phyloP scores from a whole-genome alignment of 2,797 vertebrate genomes.

The Anguilla obscura region DNA sequence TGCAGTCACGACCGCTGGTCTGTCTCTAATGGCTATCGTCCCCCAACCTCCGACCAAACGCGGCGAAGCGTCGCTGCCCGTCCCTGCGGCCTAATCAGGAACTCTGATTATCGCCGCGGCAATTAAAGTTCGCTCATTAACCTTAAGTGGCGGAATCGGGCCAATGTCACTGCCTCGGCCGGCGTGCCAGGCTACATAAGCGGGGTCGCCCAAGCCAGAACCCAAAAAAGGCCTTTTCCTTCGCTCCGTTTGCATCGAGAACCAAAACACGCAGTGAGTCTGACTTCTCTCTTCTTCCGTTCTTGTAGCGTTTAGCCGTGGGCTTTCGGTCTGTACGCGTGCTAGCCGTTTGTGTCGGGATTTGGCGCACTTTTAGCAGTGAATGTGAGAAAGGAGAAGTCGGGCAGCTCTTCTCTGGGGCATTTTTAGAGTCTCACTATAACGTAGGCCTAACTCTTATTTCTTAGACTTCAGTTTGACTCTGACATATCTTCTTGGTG shows the following conservation, averaged over 20 bases:
- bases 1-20: slow-evolving; percentile 57
- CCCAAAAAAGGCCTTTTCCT: slow-evolving; percentile 30
- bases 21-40: slow-evolving; percentile 49
- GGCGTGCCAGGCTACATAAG: slow-evolving; percentile 58
- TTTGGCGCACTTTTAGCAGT: neutral
- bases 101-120: slow-evolving; percentile 48
- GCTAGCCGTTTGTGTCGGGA: no score
- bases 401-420: neutral
- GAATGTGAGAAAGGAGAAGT: neutral
- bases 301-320: neutral
- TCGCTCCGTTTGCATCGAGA: neutral
- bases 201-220: neutral
- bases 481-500: neutral
- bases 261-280: slow-evolving; percentile 38
- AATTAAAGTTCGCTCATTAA: slow-evolving; percentile 61
- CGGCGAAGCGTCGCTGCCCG: slow-evolving; percentile 33
- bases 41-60: slow-evolving; percentile 22
- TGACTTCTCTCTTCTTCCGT: neutral
- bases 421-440: neutral
- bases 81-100: slow-evolving; percentile 45
- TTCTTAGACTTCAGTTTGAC: neutral
- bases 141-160: slow-evolving; percentile 64
- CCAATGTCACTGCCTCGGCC: slow-evolving; percentile 61
- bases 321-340: neutral
- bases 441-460: neutral